Percentiles rank a stretch among this genome's conserved stretches.
These are phyloP conservation scores for Catharus bicknelli DNA, from an alignment of 2,113 vertebrate species.

Conservation along the genomic window DNA sequence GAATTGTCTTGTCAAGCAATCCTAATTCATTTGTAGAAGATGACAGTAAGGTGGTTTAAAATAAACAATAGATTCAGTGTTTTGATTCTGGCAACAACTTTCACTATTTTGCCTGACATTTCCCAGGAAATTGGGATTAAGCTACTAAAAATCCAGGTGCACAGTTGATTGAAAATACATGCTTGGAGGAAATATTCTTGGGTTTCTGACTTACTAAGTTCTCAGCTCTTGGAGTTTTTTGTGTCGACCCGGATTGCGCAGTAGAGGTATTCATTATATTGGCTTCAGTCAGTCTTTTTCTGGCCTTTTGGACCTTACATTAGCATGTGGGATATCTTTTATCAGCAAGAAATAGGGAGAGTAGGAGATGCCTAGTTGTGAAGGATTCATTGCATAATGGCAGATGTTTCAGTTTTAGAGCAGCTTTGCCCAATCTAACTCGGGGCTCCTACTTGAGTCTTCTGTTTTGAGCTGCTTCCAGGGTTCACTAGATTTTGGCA, in stretches of 20 bases:
- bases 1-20: neutral
- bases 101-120: neutral
- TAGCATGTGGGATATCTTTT: neutral
- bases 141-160: neutral
- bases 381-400: neutral
- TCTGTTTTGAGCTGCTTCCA: neutral
- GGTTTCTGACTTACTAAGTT: neutral
- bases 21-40: neutral
- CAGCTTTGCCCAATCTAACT: neutral
- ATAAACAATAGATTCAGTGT: neutral
- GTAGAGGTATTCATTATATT: neutral
- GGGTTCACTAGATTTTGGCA: neutral
- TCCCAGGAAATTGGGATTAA: neutral
- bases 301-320: neutral
- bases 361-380: neutral
- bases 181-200: neutral
- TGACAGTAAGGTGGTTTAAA: neutral
- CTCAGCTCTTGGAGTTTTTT: neutral
- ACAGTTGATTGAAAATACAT: neutral
- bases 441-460: neutral
- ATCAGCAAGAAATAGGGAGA: neutral
- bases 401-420: neutral
- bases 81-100: neutral
- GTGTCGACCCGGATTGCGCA: neutral
- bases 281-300: neutral